Base-by-base conservation (phyloP, 1,140 invertebrate species). In the Neotoxoptera formosana region DNA sequence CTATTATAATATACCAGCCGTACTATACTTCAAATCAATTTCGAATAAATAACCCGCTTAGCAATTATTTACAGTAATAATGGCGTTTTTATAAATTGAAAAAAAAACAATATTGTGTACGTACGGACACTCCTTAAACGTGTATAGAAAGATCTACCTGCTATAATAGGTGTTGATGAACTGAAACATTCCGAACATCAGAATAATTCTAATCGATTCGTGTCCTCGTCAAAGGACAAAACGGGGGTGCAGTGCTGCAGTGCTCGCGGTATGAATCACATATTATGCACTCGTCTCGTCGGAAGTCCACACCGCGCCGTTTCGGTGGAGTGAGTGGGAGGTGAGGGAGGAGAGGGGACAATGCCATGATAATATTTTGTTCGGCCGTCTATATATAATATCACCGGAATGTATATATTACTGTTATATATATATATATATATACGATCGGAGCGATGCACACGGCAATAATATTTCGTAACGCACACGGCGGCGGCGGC, bases 141-240 rank as follows among this genome's bases (percentile, higher is more conserved):
- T 11, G 4, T 34, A 76, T 34, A 76, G n/a, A 76, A 17, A 76
- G 30, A 17, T n/a, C 14, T n/a, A 17, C 30, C 3, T 9, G n/a
- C n/a, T n/a, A n/a, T n/a, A n/a, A 14, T 7, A n/a, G 0, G 30
- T 76, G 0, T n/a, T 7, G 17, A 23, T n/a, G 60, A n/a, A 7
- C 6, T 34, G 14, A 76, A 34, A n/a, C n/a, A 76, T 76, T 76
- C 4, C 17, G n/a, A 76, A 6, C 14, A n/a, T 76, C 4, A 76
- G 4, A n/a, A n/a, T 76, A n/a, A n/a, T 76, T 76, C 17, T 4
- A 76, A 76, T n/a, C 6, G n/a, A n/a, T n/a, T 76, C 11, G 14
- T n/a, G 14, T n/a, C n/a, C 4, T 3, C n/a, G 1, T n/a, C 17
- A 76, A 7, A 76, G 60, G 4, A 76, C 17, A 76, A 76, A 76